phyloP scores from a whole-genome alignment of 2,888 invertebrate species.

The Caenorhabditis macrosperma region DNA sequence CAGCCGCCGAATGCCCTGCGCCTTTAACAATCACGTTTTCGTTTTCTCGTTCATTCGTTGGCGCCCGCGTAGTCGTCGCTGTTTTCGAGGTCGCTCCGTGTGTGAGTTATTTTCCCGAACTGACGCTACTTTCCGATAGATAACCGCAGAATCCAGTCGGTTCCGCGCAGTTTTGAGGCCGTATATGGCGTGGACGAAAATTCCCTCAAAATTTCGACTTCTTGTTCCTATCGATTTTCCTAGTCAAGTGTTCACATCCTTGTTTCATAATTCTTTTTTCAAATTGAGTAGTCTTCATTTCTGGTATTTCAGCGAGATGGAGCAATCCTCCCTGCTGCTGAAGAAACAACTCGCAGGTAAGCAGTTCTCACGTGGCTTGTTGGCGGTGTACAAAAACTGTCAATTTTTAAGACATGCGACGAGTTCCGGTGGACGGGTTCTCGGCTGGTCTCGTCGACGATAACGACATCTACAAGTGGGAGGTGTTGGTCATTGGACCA shows the following conservation, averaged over 20 bases:
- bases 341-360: conserved; percentile 75
- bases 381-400: conserved; percentile 6
- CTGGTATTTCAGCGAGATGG: conserved; percentile 39
- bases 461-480: conserved; percentile 99
- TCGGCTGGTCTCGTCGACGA: conserved; percentile 99
- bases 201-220: too few relatives aligned
- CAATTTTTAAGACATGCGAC: conserved; percentile 89
- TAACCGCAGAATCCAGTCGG: neutral
- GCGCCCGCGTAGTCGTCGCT: conserved; percentile 12
- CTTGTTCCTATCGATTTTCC: conserved; percentile 10
- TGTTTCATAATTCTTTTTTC: neutral
- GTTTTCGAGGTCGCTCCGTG: neutral
- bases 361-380: conserved; percentile 1
- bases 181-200: too few relatives aligned
- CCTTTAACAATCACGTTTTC: conserved; percentile 53
- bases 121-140: neutral
- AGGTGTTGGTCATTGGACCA: conserved; percentile 99
- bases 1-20: conserved; percentile 20
- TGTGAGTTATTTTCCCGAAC: neutral
- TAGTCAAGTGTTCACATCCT: conserved; percentile 5
- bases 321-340: conserved; percentile 73
- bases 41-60: conserved; percentile 26
- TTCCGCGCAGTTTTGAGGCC: neutral
- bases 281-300: neutral
- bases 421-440: conserved; percentile 99